These are phyloP conservation scores for Brachypteracias leptosomus DNA, from an alignment of 2,113 vertebrate species.

Conservation along the genomic window DNA sequence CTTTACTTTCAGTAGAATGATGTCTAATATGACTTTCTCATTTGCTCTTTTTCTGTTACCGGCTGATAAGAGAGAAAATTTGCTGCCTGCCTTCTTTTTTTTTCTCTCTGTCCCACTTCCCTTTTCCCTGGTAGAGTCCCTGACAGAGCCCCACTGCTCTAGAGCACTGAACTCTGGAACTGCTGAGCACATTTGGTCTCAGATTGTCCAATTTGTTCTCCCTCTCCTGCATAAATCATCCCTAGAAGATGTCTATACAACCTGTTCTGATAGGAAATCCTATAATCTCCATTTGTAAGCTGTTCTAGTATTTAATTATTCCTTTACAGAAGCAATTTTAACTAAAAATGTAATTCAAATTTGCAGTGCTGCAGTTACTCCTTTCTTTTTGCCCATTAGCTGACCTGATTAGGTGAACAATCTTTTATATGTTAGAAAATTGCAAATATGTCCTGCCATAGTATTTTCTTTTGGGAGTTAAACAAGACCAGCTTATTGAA, in stretches of 20 bases:
- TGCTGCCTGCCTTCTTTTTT: not conserved
- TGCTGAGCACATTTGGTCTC: not conserved
- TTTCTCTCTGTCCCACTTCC: not conserved
- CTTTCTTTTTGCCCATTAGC: not conserved
- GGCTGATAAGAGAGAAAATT: not conserved
- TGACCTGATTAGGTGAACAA: not conserved
- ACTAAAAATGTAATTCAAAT: not conserved
- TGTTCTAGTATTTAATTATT: not conserved
- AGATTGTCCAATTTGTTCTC: not conserved
- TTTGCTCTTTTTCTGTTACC: not conserved
- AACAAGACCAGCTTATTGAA: not conserved
- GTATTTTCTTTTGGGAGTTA: not conserved
- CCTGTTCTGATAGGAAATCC: not conserved
- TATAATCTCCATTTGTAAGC: fast-evolving
- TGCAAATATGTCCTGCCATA: not conserved
- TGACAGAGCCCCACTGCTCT: not conserved
- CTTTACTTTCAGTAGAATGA: not conserved
- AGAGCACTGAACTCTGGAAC: not conserved
- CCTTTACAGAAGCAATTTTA: not conserved
- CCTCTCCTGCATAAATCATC: not conserved
- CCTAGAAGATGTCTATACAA: not conserved
- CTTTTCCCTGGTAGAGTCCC: not conserved
- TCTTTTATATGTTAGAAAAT: not conserved
- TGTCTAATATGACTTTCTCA: not conserved
- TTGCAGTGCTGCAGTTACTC: not conserved